Percentiles rank a stretch among this genome's conserved stretches.
Evolutionary conservation across 2,797 vertebrate species (phyloP).

Genomic region (Spea hammondii): DNA sequence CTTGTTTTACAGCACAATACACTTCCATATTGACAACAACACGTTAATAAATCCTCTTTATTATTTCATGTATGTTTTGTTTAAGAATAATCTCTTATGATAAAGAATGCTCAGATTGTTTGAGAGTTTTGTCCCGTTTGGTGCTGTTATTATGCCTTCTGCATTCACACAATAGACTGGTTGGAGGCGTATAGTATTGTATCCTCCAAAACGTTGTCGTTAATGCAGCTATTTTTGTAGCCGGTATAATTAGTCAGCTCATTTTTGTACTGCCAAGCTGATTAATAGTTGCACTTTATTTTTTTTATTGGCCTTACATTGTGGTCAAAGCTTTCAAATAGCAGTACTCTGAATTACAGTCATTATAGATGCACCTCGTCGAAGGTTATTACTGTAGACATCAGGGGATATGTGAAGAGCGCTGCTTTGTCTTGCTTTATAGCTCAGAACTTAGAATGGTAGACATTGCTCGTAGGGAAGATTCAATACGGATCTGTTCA

Average conservation of each 20-base stretch:
- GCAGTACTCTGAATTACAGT: conserved; percentile 8
- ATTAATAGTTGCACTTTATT: conserved; percentile 28
- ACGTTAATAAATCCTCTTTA: too few species aligned
- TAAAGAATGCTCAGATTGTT: background rate
- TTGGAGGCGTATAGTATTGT: conserved; percentile 11
- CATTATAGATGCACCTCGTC: conserved; percentile 3
- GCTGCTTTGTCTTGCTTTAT: background rate
- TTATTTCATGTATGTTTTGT: too few species aligned
- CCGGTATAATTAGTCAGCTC: conserved; percentile 30
- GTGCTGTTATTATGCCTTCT: conserved; percentile 15
- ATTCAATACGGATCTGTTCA: too few species aligned
- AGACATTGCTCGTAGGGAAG: too few species aligned
- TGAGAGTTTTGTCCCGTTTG: background rate
- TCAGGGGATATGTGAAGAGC: conserved; percentile 6
- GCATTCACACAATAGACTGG: conserved; percentile 10
- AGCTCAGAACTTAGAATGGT: too few species aligned
- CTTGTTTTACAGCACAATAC: too few species aligned
- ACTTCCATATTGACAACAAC: too few species aligned
- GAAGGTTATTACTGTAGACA: conserved; percentile 20
- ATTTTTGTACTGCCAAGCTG: conserved; percentile 41
- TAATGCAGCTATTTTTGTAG: conserved; percentile 38
- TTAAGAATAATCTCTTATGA: conserved; percentile 19
- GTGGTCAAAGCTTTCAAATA: conserved; percentile 20
- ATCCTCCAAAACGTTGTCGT: conserved; percentile 19
- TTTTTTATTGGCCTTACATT: conserved; percentile 21